Percentiles rank a stretch among this genome's conserved stretches.
phyloP scores from a whole-genome alignment of 1,140 invertebrate species.

The Sipha flava region DNA sequence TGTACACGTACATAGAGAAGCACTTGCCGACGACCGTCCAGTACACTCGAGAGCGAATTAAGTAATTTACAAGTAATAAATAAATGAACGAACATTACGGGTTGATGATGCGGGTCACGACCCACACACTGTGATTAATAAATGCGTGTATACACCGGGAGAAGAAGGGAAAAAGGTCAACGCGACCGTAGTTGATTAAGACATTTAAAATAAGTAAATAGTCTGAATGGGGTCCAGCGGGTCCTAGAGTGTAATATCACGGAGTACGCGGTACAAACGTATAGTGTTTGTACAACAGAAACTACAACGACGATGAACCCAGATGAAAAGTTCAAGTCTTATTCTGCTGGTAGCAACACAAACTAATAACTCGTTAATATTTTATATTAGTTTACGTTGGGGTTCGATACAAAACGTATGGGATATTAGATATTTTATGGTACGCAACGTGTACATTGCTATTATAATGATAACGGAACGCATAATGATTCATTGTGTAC shows the following conservation, averaged over 20 bases:
- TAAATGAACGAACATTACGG: background rate
- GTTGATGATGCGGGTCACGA: constrained; percentile 20
- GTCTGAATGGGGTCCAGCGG: background rate
- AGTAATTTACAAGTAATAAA: constrained; percentile 28
- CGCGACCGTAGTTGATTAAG: background rate
- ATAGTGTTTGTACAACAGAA: background rate
- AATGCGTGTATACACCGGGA: background rate
- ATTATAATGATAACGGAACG: background rate
- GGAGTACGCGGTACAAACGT: background rate
- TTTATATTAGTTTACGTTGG: background rate
- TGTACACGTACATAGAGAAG: background rate
- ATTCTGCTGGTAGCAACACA: background rate
- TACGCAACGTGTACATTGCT: no score
- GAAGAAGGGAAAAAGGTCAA: background rate
- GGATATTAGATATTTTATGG: no score
- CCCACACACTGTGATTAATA: constrained; percentile 24
- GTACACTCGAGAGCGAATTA: background rate
- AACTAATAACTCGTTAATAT: background rate
- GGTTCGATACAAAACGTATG: no score
- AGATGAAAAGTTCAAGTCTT: background rate
- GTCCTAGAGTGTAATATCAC: background rate
- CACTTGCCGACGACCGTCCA: background rate
- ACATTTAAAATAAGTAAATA: constrained; percentile 26
- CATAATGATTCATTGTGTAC: no score
- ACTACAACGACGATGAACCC: background rate